Conservation (phyloP, 2,888 invertebrate genomes). For the Pyrrhosoma nymphula region DNA sequence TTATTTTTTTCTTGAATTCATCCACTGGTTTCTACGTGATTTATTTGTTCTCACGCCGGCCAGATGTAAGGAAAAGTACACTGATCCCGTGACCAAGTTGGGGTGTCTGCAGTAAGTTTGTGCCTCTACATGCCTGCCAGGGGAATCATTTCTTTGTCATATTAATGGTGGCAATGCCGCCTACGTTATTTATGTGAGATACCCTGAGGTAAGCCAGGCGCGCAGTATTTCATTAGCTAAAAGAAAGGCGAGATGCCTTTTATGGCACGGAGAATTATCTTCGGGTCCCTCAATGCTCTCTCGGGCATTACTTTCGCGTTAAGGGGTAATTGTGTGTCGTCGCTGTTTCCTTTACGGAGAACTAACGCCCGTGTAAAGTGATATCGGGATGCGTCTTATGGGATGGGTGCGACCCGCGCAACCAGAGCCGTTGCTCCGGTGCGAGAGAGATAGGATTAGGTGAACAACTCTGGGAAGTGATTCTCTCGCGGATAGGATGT, state of each 20-base stretch:
- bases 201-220: background rate
- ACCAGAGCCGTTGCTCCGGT: background rate
- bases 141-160: background rate
- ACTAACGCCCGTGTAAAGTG: conserved; percentile 10
- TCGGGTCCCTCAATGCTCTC: background rate
- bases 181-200: background rate
- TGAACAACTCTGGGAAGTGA: background rate
- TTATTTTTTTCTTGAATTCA: background rate
- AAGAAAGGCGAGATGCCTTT: background rate
- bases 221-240: background rate
- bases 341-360: background rate
- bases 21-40: too few relatives aligned
- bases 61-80: too few relatives aligned
- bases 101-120: background rate
- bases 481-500: background rate
- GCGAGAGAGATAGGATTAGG: background rate
- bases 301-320: background rate
- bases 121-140: too few relatives aligned
- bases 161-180: background rate
- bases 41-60: too few relatives aligned
- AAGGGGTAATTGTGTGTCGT: conserved; percentile 32
- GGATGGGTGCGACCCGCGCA: background rate
- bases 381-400: background rate
- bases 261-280: background rate
- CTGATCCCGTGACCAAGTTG: too few relatives aligned